These are phyloP conservation scores for Agriopis marginaria DNA, from an alignment of 2,888 invertebrate species.

Conservation along the genomic window DNA sequence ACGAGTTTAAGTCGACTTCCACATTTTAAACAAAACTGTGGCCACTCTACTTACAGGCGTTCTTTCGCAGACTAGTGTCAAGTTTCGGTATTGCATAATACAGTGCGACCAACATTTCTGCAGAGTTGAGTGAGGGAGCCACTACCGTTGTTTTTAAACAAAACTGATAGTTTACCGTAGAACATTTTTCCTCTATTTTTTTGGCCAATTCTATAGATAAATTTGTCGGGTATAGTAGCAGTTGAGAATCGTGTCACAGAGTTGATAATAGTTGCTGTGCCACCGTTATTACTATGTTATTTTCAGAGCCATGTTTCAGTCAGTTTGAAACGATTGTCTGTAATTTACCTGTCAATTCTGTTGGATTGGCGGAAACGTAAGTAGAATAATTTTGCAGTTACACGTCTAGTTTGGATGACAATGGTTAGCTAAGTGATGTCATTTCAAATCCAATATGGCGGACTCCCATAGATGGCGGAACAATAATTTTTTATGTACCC, in stretches of 20 bases:
- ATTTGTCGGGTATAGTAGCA: background rate
- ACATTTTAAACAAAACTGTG: background rate
- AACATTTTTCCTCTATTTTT: background rate
- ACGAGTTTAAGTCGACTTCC: background rate
- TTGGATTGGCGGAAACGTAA: no score
- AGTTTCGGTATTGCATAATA: conserved; percentile 21
- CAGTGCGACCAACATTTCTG: background rate
- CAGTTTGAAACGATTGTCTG: background rate
- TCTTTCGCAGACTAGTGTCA: conserved; percentile 12
- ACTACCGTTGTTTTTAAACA: no score
- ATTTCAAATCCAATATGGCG: no score
- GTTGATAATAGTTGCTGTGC: no score
- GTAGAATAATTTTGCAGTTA: no score
- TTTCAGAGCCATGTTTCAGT: background rate
- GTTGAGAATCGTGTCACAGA: no score
- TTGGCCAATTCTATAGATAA: background rate
- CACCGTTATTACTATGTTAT: background rate
- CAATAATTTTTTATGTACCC: no score
- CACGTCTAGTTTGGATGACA: no score
- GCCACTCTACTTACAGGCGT: conserved; percentile 9
- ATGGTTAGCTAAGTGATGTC: no score
- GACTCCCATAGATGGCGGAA: no score
- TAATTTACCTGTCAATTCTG: background rate
- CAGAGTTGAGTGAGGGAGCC: background rate
- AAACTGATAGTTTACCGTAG: no score